Evolutionary conservation across 1,140 invertebrate species (phyloP).

Genomic region (Phenacoccus solenopsis): DNA sequence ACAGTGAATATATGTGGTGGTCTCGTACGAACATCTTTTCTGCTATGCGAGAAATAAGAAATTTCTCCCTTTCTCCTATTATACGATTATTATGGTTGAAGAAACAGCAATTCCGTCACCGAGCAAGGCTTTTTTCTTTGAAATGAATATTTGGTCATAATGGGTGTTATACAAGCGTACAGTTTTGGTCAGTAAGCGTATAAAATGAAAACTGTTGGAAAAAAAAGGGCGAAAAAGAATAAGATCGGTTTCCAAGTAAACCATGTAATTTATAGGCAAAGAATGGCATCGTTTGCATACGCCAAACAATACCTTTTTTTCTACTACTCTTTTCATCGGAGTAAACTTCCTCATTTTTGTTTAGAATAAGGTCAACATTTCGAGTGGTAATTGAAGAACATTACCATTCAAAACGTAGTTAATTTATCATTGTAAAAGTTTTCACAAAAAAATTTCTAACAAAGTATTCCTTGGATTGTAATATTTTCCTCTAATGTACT

Average conservation of each 20-base stretch:
- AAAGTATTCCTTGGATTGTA: too few species aligned
- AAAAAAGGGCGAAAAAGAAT: background rate
- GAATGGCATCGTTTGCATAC: background rate
- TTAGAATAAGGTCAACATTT: background rate
- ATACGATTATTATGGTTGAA: too few species aligned
- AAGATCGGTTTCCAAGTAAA: background rate
- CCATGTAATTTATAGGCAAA: background rate
- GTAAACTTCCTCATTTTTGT: background rate
- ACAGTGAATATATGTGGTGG: too few species aligned
- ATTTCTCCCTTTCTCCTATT: too few species aligned
- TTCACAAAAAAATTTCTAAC: too few species aligned
- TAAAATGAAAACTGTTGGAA: background rate
- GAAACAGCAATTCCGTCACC: too few species aligned
- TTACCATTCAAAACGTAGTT: background rate
- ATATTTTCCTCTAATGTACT: too few species aligned
- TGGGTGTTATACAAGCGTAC: background rate
- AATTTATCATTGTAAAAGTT: too few species aligned
- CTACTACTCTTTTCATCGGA: background rate
- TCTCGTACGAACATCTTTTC: too few species aligned
- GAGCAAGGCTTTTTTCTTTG: too few species aligned
- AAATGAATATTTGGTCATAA: too few species aligned
- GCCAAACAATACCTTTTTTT: background rate
- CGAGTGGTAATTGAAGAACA: background rate
- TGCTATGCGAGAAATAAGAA: too few species aligned
- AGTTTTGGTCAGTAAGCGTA: background rate